Base-by-base conservation (phyloP, 2,888 invertebrate genomes). In the Campaea margaritaria region DNA sequence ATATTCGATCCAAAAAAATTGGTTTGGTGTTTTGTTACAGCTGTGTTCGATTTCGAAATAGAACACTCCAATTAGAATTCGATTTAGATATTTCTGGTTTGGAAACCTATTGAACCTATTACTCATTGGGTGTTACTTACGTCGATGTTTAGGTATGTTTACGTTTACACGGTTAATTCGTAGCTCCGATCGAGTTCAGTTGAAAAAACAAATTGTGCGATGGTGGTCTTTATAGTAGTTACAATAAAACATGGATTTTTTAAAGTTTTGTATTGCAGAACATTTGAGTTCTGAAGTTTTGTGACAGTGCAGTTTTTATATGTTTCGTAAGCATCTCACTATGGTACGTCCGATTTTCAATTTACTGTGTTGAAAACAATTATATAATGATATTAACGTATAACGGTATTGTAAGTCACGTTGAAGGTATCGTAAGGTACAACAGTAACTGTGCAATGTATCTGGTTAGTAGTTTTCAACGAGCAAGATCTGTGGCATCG, bases 91-190 rank as follows among this genome's bases (percentile, higher is more conserved):
- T 36, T 44, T 47, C 47, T 55, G 21, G 55, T 55, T 51, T 16
- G 34, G 27, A 50, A 41, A 54, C 49, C 44, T 41, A 59, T 48
- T 52, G 34, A 21, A 34, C 53, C 28, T 44, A 43, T 58, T 53
- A 59, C 43, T 59, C 58, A 59, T 46, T 57, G n/a, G 39, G 16
- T 45, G 50, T n/a, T 46, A 16, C 21, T 49, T 54, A 60, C 60
- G 50, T 60, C 50, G 51, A 50, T 60, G 55, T 55, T 51, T 54
- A 54, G 49, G 60, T 51, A 60, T 50, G 50, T 54, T 58, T 53
- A 53, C 45, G 49, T 53, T 48, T 58, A 47, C 51, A 51, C 50
- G 54, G 45, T 53, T 49, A 49, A 59, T 54, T 59, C 13, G 45
- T 45, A 48, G 36, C 27, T 41, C 46, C 39, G 43, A 45, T 48